Evolutionary conservation across 1,140 invertebrate species (phyloP), one percentile per base, ranked within the genome.

Genomic region (Brachionus koreanus): DNA sequence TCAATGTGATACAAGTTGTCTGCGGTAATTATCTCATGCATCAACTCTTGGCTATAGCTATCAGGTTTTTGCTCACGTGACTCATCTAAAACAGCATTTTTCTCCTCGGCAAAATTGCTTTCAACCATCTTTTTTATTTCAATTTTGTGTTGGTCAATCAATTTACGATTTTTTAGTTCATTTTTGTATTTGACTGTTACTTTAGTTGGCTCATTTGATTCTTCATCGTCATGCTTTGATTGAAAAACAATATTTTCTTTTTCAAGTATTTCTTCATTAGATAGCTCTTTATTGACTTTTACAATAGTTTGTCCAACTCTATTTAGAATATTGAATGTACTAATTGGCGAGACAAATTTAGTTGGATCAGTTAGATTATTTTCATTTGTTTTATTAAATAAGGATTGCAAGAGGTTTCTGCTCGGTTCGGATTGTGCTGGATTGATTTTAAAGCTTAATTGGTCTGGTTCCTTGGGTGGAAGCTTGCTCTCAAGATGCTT

Each of bases 401-500:
- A 10, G 7, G 39, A 46, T 3, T 16, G 23, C 6, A 74, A 25
- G 10, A 46, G 39, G 7, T 74, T 39, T 6, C 46, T 74, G 23
- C 10, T 19, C 33, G 35, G 33, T n/a, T 74, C 69, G 7, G 19
- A 12, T 12, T 25, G 39, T 0, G 10, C 12, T 2, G 33, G 37
- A 12, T 19, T 46, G 19, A 74, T 29, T 74, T 43, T 74, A 46
- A 74, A 74, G 39, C 42, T 46, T 0, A 74, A 9, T 13, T 25
- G 69, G 13, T 39, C 29, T 25, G 37, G 42, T 46, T 74, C 42
- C 43, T 74, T 74, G 10, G 69, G 69, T n/a, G 69, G 69, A 19
- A 74, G 69, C 25, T 74, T 74, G 23, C 39, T 4, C n/a, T 74
- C 69, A 13, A 74, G 25, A n/a, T 74, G 69, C 12, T 74, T 74